A percentile compares a stretch with the other conserved stretches of the same genome.
phyloP scores from a whole-genome alignment of 1,140 invertebrate species.

The Liolophura sinensis region DNA sequence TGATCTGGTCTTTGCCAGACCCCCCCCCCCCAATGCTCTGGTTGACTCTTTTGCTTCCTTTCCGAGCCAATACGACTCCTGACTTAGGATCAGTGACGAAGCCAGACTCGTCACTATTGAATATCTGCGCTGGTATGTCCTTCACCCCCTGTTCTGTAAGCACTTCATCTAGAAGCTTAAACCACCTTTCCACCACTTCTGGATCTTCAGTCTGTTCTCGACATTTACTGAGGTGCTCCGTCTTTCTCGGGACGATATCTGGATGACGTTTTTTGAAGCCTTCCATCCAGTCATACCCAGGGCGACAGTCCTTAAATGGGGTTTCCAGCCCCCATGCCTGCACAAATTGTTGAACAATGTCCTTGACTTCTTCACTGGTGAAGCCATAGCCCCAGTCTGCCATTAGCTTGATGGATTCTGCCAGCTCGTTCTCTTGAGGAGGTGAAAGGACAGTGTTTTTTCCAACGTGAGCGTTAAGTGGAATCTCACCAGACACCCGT shows the following conservation, averaged over 20 bases:
- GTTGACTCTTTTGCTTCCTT: slow-evolving; percentile 9
- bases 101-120: slow-evolving; percentile 18
- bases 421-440: slow-evolving; percentile 3
- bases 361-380: slow-evolving; percentile 7
- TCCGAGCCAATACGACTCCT: slow-evolving; percentile 4
- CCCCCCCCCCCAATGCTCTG: slow-evolving; percentile 4
- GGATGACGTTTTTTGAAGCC: slow-evolving; percentile 12
- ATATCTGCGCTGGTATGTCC: slow-evolving; percentile 10
- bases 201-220: slow-evolving; percentile 5
- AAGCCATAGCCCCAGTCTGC: slow-evolving; percentile 16
- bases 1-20: slow-evolving; percentile 8
- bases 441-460: not conserved
- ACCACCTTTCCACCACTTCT: slow-evolving; percentile 5
- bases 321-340: not conserved
- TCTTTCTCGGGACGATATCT: slow-evolving; percentile 7
- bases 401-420: slow-evolving; percentile 7
- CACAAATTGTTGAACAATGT: slow-evolving; percentile 3
- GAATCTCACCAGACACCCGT: slow-evolving; percentile 2
- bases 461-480: slow-evolving; percentile 5
- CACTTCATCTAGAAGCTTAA: slow-evolving; percentile 5
- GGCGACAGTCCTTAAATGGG: slow-evolving; percentile 5
- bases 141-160: too few relatives aligned
- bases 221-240: slow-evolving; percentile 4
- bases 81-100: slow-evolving; percentile 7
- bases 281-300: slow-evolving; percentile 10